Base-by-base conservation (phyloP, 1,140 invertebrate species). In the Procambarus virginalis region DNA sequence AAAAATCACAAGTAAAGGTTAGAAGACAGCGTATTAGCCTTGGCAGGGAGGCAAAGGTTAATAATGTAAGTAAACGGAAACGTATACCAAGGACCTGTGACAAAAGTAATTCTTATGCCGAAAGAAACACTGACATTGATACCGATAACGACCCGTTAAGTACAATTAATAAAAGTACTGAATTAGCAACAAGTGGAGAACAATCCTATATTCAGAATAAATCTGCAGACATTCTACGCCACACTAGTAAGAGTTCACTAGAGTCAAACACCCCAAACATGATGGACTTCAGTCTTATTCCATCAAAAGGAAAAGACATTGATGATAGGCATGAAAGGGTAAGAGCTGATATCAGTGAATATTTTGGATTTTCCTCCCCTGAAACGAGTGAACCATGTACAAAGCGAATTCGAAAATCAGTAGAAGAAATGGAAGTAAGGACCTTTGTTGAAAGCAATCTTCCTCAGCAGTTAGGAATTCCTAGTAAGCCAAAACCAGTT, bases 281-380 rank as follows among this genome's bases (percentile, higher is more conserved):
- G 6, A 49, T 48, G 76, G 76, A 78, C 48, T 49, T 49, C 8
- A 51, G 8, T 14, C 46, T 78, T 14, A 6, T 49, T 48, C 20
- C 76, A 48, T 51, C 46, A 12, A 51, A 78, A 78, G 46, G 46
- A 48, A 78, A 78, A 20, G 46, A 78, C 17, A 6, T 17, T 1
- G 60, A 64, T 14, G 76, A 78, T 49, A 78, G 46, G 12, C 17
- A 49, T 2, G 3, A 2, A 5, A 78, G 46, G 22, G 17, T 14
- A 49, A 78, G 46, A 49, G 20, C 76, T 78, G 76, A 78, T 20
- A 49, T 78, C 10, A 46, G 49, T 9, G 49, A 78, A 49, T 20
- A 2, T 51, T 78, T 78, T 78, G 76, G 76, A 48, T 78, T 78
- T 78, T 78, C 49, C 17, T 78, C 76, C 6, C 76, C 76, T 10